phyloP scores from a whole-genome alignment of 1,140 invertebrate genomes.

The Aradophagus sp. region DNA sequence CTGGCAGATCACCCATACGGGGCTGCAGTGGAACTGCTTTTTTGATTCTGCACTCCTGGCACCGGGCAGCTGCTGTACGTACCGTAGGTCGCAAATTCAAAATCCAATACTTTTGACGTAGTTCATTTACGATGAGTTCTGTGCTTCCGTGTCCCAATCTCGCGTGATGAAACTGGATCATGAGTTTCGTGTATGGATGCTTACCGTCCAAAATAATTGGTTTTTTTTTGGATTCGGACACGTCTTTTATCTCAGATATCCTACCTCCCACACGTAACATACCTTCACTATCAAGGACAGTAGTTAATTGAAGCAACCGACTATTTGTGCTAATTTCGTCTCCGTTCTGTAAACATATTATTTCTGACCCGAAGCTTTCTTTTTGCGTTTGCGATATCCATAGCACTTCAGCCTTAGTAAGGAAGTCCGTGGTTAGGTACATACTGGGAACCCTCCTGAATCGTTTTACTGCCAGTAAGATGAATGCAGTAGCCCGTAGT shows the following conservation, averaged over 20 bases:
- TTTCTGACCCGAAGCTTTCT: too few relatives aligned
- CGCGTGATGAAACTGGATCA: background rate
- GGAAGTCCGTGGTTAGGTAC: too few relatives aligned
- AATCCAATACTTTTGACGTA: conserved; percentile 7
- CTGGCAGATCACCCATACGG: conserved; percentile 63
- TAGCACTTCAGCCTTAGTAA: too few relatives aligned
- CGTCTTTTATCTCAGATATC: background rate
- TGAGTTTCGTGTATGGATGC: conserved; percentile 3
- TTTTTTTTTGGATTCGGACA: background rate
- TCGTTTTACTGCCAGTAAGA: background rate
- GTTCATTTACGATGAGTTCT: conserved; percentile 1
- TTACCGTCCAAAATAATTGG: conserved; percentile 6
- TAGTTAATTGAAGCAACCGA: conserved; percentile 1
- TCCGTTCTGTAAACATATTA: too few relatives aligned
- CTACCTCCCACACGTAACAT: background rate
- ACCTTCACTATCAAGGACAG: background rate
- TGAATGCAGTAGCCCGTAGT: background rate
- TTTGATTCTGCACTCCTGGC: background rate
- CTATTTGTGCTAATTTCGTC: too few relatives aligned
- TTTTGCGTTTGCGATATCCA: too few relatives aligned
- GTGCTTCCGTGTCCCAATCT: background rate
- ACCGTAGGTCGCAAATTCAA: background rate
- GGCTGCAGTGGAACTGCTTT: background rate
- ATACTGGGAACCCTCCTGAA: too few relatives aligned
- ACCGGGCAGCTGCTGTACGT: background rate